Evolutionary conservation across 2,797 vertebrate species (phyloP), one percentile per base, ranked within the genome.

Genomic region (Dendrocincla fuliginosa): DNA sequence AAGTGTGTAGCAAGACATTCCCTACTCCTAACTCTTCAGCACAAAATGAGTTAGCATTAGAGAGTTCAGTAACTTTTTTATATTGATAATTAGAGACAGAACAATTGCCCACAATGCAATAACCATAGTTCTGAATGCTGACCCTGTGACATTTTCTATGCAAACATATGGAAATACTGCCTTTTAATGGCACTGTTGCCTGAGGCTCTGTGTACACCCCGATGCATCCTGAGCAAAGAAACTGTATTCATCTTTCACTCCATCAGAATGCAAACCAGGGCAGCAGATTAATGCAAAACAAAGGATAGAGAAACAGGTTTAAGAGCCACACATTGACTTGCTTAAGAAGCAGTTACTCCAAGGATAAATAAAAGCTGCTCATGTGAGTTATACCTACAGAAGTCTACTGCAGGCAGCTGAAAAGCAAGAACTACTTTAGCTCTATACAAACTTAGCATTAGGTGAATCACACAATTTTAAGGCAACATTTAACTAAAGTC

Each of bases 161-260:
- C 67, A 95, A 89, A 84, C 30, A 30, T 16, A 80, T 35, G 53
- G 92, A 95, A 93, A 89, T 33, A 75, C 6, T 49, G 65, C 30
- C 65, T 78, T 92, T 84, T 84, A 84, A 96, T 90, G 87, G 65
- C 57, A 56, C 30, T 41, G 42, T 56, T 87, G 84, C 57, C 87
- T 60, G 56, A 88, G 76, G 57, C 53, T 70, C 32, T 81, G 57
- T 20, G 55, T 49, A 71, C 18, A 78, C 24, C 37, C 63, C 44
- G 15, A 17, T 73, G 84, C 39, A 44, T 88, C 47, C 79, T 39
- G 42, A 87, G 84, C 53, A 79, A 84, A 86, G 74, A 32, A 65
- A 57, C 27, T 64, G 37, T 18, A 46, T 60, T 84, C 16, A 14
- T 68, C 74, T 49, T 75, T 44, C 35, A 68, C 11, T 22, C 27